phyloP scores from a whole-genome alignment of 1,140 invertebrate genomes.

The Drosophila lacertosa region DNA sequence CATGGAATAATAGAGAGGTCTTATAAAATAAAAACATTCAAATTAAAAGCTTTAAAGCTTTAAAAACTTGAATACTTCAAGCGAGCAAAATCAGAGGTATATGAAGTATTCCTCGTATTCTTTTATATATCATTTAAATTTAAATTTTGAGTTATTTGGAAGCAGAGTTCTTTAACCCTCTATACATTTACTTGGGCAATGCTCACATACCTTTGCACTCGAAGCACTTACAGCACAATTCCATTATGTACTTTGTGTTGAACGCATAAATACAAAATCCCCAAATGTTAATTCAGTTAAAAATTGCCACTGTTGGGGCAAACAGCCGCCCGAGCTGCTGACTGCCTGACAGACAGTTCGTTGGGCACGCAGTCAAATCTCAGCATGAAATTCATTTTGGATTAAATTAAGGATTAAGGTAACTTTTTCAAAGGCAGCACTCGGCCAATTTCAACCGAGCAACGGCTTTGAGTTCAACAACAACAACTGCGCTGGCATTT shows the following conservation, averaged over 20 bases:
- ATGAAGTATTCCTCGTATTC: too few species aligned
- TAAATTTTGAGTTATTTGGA: too few species aligned
- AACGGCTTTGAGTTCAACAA: constrained; percentile 12
- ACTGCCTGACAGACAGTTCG: not conserved
- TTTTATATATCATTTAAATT: too few species aligned
- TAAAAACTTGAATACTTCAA: too few species aligned
- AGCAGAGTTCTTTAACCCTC: not conserved
- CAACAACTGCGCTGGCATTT: constrained; percentile 28
- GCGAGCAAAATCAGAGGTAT: too few species aligned
- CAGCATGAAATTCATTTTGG: constrained; percentile 74
- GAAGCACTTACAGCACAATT: constrained; percentile 31
- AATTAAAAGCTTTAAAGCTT: too few species aligned
- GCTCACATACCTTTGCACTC: not conserved
- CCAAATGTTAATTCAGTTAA: constrained; percentile 47
- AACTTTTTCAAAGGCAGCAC: constrained; percentile 59
- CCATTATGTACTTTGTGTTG: constrained; percentile 39
- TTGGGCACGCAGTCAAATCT: constrained; percentile 46
- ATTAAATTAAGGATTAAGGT: constrained; percentile 72
- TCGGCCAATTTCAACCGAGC: not conserved
- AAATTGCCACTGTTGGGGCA: constrained; percentile 27
- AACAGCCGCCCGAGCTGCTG: not conserved
- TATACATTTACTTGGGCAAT: not conserved
- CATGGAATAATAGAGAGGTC: too few species aligned
- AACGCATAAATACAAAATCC: constrained; percentile 35
- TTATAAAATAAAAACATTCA: too few species aligned